Conservation (phyloP, 2,888 invertebrate genomes). For the Eupithecia exiguata region DNA sequence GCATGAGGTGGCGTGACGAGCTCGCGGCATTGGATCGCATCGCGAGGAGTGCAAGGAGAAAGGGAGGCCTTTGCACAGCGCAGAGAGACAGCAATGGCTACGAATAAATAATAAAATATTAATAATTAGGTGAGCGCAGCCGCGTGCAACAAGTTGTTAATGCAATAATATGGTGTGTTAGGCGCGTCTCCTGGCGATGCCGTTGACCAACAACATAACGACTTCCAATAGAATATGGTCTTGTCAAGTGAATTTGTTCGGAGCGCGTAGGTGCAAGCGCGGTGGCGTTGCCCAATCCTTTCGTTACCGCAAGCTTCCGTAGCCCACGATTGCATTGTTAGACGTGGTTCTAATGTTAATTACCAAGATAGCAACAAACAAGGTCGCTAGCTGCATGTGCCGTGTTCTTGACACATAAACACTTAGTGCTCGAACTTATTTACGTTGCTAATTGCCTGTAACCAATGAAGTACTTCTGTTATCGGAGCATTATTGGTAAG, state of each 20-base stretch:
- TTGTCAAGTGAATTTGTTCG: not conserved
- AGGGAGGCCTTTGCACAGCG: too few species aligned
- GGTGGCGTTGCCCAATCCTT: conserved; percentile 5
- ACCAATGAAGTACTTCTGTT: not conserved
- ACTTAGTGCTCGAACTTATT: not conserved
- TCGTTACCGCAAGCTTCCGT: conserved; percentile 20
- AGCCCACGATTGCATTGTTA: conserved; percentile 22
- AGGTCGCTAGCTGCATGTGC: conserved; percentile 20
- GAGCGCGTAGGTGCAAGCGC: not conserved
- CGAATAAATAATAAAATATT: too few species aligned
- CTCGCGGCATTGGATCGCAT: too few species aligned
- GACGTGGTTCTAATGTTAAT: conserved; percentile 23
- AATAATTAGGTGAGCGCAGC: too few species aligned
- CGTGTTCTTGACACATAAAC: conserved; percentile 1
- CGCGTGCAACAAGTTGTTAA: too few species aligned
- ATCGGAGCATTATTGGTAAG: not conserved
- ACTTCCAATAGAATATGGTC: not conserved
- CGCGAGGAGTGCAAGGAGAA: too few species aligned
- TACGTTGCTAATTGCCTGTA: not conserved
- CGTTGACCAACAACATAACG: not conserved
- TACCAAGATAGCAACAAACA: conserved; percentile 11
- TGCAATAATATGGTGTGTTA: too few species aligned
- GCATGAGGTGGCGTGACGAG: too few species aligned
- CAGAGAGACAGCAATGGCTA: too few species aligned
- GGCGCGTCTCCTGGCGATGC: too few species aligned